Evolutionary conservation across 2,888 invertebrate genomes (phyloP).

Genomic region (Ichneumon xanthorius): DNA sequence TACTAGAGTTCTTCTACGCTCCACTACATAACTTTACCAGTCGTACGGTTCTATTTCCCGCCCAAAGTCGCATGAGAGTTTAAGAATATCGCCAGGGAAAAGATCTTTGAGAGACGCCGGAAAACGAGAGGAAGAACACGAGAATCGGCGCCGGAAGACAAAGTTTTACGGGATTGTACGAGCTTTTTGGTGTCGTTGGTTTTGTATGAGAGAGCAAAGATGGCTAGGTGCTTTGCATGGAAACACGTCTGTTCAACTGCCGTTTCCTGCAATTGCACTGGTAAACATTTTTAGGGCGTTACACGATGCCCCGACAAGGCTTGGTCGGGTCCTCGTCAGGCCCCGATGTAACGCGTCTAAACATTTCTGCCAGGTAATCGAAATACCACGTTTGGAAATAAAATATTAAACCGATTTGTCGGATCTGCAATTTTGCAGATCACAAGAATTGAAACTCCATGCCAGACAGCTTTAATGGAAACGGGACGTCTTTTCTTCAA

Average conservation of each 20-base stretch:
- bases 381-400: neutral
- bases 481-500: neutral
- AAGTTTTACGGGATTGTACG: neutral
- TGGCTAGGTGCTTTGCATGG: neutral
- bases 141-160: neutral
- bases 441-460: neutral
- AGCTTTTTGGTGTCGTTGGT: neutral
- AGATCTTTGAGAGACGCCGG: neutral
- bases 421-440: neutral
- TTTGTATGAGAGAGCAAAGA: neutral
- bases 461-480: neutral
- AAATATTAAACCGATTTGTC: no score
- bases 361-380: no score
- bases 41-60: neutral
- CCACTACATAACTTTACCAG: conserved; percentile 16
- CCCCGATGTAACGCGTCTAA: no score
- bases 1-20: no score
- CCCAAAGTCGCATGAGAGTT: conserved; percentile 25
- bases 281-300: neutral
- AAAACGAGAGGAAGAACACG: conserved; percentile 9
- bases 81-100: conserved; percentile 15
- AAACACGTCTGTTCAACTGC: neutral
- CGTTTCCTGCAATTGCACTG: neutral
- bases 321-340: no score
- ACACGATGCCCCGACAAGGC: no score